Evolutionary conservation across 2,888 invertebrate genomes (phyloP).

Genomic region (Mimumesa dahlbomi): DNA sequence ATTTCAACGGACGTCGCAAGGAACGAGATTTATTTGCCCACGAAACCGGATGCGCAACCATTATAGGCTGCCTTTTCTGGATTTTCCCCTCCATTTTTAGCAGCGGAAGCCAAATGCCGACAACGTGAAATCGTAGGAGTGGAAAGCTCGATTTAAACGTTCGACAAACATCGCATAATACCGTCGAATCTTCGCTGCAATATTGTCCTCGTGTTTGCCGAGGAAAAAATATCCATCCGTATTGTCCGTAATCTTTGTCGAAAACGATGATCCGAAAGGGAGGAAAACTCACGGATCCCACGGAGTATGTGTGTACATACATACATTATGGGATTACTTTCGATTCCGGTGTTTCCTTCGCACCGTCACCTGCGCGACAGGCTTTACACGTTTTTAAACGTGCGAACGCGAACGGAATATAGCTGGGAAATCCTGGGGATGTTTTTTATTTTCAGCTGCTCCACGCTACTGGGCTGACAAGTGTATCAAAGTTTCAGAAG

Average conservation of each 20-base stretch:
- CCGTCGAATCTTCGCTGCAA: slow-evolving; percentile 14
- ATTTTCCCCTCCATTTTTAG: slow-evolving; percentile 30
- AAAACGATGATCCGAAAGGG: background rate
- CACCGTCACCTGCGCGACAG: slow-evolving; percentile 6
- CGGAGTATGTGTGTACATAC: slow-evolving; percentile 5
- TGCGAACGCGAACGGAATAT: background rate
- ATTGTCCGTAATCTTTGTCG: slow-evolving; percentile 15
- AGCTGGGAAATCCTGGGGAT: background rate
- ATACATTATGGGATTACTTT: slow-evolving; percentile 28
- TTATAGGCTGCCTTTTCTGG: slow-evolving; percentile 4
- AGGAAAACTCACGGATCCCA: slow-evolving; percentile 23
- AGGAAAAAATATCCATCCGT: slow-evolving; percentile 12
- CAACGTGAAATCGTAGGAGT: slow-evolving; percentile 23
- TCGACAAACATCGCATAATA: slow-evolving; percentile 30
- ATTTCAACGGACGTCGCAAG: no score
- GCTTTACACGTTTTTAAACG: slow-evolving; percentile 6
- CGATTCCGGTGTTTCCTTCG: background rate
- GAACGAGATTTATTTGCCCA: slow-evolving; percentile 1
- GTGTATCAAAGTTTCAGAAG: no score
- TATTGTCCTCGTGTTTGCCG: slow-evolving; percentile 18
- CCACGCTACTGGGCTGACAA: no score
- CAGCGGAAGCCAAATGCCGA: slow-evolving; percentile 36
- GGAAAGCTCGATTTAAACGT: slow-evolving; percentile 27
- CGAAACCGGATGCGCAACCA: background rate
- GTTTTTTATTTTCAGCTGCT: no score